Conservation (phyloP, 2,888 invertebrate species). For the Mellilla xanthometata region DNA sequence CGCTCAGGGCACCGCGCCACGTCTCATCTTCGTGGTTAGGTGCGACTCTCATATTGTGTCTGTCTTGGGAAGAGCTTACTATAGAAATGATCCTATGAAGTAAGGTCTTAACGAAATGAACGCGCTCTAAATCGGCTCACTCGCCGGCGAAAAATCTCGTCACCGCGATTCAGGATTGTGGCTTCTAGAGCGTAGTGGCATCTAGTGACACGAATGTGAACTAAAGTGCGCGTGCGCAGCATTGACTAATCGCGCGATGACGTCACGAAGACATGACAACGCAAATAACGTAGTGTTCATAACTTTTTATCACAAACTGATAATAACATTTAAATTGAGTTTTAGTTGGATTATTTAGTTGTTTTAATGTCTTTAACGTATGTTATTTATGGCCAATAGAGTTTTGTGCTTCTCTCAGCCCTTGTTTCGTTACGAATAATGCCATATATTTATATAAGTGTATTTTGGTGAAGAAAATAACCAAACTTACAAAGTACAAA, state of each 20-base stretch:
- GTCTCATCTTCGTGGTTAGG: slow-evolving; percentile 33
- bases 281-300: no score
- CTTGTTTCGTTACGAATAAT: no score
- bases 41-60: slow-evolving; percentile 28
- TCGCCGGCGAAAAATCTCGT: neutral
- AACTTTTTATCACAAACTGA: no score
- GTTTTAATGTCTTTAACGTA: no score
- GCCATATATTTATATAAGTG: no score
- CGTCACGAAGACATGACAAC: no score
- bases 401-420: no score
- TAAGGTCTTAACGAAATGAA: slow-evolving; percentile 15
- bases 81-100: slow-evolving; percentile 36
- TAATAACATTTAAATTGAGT: no score
- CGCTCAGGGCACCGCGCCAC: slow-evolving; percentile 37
- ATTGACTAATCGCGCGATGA: neutral
- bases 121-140: neutral
- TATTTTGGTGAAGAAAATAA: no score
- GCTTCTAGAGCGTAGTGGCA: neutral
- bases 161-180: slow-evolving; percentile 3
- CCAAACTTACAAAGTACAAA: slow-evolving; percentile 66
- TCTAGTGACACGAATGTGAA: neutral
- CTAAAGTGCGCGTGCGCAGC: slow-evolving; percentile 1
- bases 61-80: slow-evolving; percentile 32
- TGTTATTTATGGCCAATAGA: no score
- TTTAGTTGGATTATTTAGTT: no score